A percentile compares a stretch with the other conserved stretches of the same genome.
Evolutionary conservation across 2,797 vertebrate genomes (phyloP).

Genomic region (Rhinichthys osculus): DNA sequence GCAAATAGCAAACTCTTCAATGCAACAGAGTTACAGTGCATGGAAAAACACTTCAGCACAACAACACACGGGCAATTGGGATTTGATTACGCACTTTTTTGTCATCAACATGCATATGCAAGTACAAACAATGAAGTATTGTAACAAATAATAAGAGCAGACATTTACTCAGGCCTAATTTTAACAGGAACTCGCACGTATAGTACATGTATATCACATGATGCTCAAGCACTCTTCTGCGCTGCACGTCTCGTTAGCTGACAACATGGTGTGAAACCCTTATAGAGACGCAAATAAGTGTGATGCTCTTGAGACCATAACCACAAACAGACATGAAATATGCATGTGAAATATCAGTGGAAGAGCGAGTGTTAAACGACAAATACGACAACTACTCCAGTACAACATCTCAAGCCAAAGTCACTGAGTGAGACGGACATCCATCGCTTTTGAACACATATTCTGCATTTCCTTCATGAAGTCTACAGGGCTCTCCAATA

Average conservation of each 20-base stretch:
- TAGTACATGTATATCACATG: not conserved
- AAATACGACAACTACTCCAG: not conserved
- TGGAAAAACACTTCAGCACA: not conserved
- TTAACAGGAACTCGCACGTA: slow-evolving; percentile 24
- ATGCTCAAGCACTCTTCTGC: not conserved
- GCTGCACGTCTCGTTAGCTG: not conserved
- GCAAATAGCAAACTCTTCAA: not conserved
- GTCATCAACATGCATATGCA: not conserved
- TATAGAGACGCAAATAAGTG: not conserved
- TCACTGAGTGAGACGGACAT: not conserved
- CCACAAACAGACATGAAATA: not conserved
- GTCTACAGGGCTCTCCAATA: not conserved
- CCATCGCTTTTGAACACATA: too few relatives aligned
- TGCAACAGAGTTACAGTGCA: not conserved
- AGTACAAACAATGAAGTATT: not conserved
- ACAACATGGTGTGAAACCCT: not conserved
- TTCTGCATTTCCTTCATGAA: not conserved
- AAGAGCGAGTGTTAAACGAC: not conserved
- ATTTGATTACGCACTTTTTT: not conserved
- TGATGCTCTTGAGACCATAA: slow-evolving; percentile 10
- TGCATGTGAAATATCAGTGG: not conserved
- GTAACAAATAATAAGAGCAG: slow-evolving; percentile 12
- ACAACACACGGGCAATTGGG: too few relatives aligned
- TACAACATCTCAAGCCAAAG: not conserved
- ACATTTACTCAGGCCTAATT: not conserved